Evolutionary conservation across 1,140 invertebrate species (phyloP).

Genomic region (Drosophila littoralis): DNA sequence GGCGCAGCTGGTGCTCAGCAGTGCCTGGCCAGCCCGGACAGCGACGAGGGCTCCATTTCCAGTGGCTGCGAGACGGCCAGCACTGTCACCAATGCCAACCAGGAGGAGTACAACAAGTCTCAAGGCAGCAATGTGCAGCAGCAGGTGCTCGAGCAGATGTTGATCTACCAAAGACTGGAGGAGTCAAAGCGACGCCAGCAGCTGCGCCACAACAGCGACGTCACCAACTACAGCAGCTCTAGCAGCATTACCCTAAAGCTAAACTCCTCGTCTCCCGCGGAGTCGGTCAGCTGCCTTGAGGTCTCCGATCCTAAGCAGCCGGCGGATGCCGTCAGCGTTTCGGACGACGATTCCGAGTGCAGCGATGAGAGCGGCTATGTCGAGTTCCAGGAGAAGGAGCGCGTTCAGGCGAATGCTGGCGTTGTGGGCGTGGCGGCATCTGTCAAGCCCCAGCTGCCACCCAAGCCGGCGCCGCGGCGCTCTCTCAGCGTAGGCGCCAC

Average conservation of each 20-base stretch:
- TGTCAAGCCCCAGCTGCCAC: conserved; percentile 69
- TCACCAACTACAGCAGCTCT: conserved; percentile 78
- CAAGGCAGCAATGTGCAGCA: conserved; percentile 54
- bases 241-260: conserved; percentile 80
- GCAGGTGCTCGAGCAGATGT: conserved; percentile 73
- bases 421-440: conserved; percentile 16
- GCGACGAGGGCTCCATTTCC: conserved; percentile 91
- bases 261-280: conserved; percentile 42
- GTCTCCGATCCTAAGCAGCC: conserved; percentile 37
- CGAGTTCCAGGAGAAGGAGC: conserved; percentile 84
- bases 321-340: conserved; percentile 20
- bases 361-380: conserved; percentile 87
- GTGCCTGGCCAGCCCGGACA: conserved; percentile 85
- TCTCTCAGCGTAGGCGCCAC: conserved; percentile 49
- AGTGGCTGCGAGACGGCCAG: conserved; percentile 92
- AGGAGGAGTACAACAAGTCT: conserved; percentile 60
- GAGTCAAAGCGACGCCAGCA: conserved; percentile 55
- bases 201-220: conserved; percentile 70
- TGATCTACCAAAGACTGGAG: conserved; percentile 83
- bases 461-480: conserved; percentile 74
- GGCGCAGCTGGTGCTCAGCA: conserved; percentile 67
- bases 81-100: conserved; percentile 85
- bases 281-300: conserved; percentile 46
- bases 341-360: conserved; percentile 74
- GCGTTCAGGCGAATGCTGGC: conserved; percentile 22